Evolutionary conservation across 2,888 invertebrate genomes (phyloP).

Genomic region (Agrochola lota): DNA sequence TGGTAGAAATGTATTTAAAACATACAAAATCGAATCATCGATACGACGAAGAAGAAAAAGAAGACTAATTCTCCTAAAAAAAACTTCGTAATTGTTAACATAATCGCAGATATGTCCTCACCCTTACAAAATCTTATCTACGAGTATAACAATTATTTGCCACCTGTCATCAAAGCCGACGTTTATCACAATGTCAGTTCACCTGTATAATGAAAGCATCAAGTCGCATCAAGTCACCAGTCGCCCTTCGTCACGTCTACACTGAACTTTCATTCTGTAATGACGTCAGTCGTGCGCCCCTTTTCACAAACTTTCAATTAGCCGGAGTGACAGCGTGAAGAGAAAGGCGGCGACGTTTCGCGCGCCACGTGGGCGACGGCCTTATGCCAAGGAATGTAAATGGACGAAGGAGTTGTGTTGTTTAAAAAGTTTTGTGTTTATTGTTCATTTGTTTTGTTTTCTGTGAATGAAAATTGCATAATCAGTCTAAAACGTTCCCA

Average conservation of each 20-base stretch:
- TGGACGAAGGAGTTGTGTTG: conserved; percentile 13
- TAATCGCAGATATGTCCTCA: background rate
- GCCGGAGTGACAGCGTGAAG: conserved; percentile 61
- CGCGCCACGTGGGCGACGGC: conserved; percentile 15
- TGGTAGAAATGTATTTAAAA: no score
- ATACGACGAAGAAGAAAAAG: no score
- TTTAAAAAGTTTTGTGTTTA: background rate
- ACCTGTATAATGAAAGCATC: conserved; percentile 50
- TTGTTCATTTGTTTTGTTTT: background rate
- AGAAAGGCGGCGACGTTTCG: conserved; percentile 19
- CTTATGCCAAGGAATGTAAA: conserved; percentile 19
- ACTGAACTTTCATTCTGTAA: conserved; percentile 63
- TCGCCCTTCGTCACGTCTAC: conserved; percentile 57
- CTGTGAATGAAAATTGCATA: background rate
- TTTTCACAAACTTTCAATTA: conserved; percentile 68
- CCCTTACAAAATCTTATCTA: conserved; percentile 22
- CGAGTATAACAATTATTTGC: conserved; percentile 5
- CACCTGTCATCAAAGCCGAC: conserved; percentile 5
- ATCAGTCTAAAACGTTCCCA: no score
- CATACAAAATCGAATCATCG: no score
- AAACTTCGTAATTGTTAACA: background rate
- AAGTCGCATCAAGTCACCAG: conserved; percentile 37
- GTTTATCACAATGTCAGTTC: conserved; percentile 32
- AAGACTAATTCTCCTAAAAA: background rate
- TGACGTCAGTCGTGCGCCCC: conserved; percentile 63